Evolutionary conservation across 2,797 vertebrate species (phyloP).

Genomic region (Stomatorhinus walkeri): DNA sequence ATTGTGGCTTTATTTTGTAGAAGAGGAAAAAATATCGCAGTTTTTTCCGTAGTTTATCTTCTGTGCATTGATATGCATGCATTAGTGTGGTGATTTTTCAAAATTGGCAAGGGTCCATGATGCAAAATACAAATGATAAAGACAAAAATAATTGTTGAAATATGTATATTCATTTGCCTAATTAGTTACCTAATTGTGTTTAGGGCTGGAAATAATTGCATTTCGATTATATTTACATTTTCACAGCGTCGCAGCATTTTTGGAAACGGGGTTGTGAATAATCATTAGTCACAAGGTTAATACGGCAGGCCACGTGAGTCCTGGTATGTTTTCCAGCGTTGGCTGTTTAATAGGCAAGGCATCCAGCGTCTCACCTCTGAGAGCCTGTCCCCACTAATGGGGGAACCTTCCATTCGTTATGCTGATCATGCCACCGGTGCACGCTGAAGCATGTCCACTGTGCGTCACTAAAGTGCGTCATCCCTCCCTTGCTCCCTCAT

Average conservation of each 20-base stretch:
- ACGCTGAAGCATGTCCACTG: background rate
- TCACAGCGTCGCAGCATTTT: background rate
- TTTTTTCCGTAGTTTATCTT: background rate
- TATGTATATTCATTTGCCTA: background rate
- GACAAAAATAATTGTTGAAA: background rate
- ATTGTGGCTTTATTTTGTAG: background rate
- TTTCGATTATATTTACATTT: background rate
- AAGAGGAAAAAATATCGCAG: background rate
- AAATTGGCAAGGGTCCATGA: background rate
- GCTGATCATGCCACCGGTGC: slow-evolving; percentile 44
- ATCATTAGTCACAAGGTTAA: background rate
- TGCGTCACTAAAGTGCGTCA: background rate
- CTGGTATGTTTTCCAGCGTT: background rate
- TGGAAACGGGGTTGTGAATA: background rate
- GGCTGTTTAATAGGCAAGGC: background rate
- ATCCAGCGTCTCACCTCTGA: slow-evolving; percentile 30
- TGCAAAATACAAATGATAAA: background rate
- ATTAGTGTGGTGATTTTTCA: background rate
- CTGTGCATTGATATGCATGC: background rate
- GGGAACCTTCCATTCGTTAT: slow-evolving; percentile 51
- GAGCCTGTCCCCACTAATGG: slow-evolving; percentile 39
- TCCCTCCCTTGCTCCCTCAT: background rate
- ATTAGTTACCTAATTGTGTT: background rate
- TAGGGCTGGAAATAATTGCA: background rate
- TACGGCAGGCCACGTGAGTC: background rate